Percentiles rank a stretch among this genome's conserved stretches.
phyloP scores from a whole-genome alignment of 37 sponge, comb jelly and placozoan species.

The Aphrocallistes beatrix region DNA sequence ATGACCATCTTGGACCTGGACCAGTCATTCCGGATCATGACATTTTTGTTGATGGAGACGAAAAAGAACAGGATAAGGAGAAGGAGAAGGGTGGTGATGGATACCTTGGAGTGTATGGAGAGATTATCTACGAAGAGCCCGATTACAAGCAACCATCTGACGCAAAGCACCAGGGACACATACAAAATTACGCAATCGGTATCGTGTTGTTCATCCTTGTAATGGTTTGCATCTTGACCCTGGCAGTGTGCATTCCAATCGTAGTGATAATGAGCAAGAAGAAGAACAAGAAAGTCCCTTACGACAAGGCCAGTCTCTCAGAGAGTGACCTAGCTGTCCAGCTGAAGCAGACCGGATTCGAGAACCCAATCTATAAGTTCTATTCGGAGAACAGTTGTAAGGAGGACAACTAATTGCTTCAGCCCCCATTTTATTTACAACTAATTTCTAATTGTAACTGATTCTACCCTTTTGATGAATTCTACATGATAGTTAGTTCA shows the following conservation, averaged over 20 bases:
- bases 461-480: no score
- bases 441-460: no score
- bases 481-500: no score
- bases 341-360: neutral
- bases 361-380: conserved; percentile 11
- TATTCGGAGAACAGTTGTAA: neutral
- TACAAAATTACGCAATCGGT: neutral
- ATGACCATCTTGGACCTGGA: neutral
- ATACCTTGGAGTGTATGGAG: no score
- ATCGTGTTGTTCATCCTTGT: neutral
- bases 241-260: neutral
- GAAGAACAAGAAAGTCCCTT: neutral
- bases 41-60: neutral
- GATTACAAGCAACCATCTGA: neutral
- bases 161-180: neutral
- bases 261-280: neutral
- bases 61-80: neutral
- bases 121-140: neutral
- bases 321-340: neutral
- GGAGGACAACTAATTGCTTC: neutral
- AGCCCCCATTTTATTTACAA: no score
- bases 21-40: neutral
- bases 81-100: neutral
- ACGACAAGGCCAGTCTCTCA: neutral
- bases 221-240: neutral